Conservation (phyloP, 1,140 invertebrate species). For the Apis cerana region DNA sequence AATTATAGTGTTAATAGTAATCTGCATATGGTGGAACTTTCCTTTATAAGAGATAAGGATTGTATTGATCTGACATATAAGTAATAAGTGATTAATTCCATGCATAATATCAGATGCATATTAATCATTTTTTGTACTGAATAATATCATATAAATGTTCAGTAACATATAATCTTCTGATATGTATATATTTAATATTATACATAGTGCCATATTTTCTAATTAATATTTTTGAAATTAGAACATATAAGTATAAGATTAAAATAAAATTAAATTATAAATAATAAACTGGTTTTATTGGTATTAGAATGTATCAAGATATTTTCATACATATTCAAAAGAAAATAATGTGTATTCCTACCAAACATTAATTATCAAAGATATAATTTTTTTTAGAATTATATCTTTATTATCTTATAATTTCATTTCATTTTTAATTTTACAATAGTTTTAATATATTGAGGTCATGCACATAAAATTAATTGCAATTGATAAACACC, state of each 20-base stretch:
- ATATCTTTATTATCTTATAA: not conserved
- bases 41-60: too few species aligned
- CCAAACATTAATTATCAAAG: not conserved
- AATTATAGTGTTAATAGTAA: not conserved
- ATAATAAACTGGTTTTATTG: too few species aligned
- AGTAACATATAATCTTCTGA: not conserved
- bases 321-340: not conserved
- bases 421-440: not conserved
- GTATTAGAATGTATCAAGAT: not conserved
- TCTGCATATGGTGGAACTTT: too few species aligned
- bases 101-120: conserved; percentile 13
- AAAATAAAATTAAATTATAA: not conserved
- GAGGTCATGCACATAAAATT: not conserved
- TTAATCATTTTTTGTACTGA: not conserved
- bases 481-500: not conserved
- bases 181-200: not conserved
- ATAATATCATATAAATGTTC: not conserved
- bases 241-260: not conserved
- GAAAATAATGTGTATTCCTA: not conserved
- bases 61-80: too few species aligned
- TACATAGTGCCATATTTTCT: conserved; percentile 9
- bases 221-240: conserved; percentile 2
- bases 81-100: not conserved
- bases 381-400: too few species aligned
- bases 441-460: too few species aligned